A percentile compares a stretch with the other conserved stretches of the same genome.
phyloP scores from a whole-genome alignment of 2,113 vertebrate species.

The Cephalopholis sonnerati region DNA sequence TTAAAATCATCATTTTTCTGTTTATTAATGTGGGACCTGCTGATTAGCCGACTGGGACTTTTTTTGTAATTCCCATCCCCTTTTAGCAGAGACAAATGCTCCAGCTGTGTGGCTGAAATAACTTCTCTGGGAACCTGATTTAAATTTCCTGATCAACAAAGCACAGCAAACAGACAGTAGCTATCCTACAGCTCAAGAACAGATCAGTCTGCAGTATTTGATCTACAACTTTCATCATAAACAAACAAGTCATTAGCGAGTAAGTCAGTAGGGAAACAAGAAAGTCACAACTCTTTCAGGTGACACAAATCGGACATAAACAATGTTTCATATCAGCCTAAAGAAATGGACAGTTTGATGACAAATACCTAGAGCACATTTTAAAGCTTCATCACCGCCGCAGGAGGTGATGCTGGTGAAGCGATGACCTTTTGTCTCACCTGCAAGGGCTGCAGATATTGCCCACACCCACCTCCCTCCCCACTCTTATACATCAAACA shows the following conservation, averaged over 20 bases:
- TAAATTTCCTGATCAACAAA: conserved; percentile 80
- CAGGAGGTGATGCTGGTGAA: background rate
- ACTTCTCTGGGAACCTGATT: conserved; percentile 83
- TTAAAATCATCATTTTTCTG: background rate
- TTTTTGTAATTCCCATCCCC: conserved; percentile 29
- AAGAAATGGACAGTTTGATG: conserved; percentile 15
- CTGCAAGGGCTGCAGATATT: conserved; percentile 67
- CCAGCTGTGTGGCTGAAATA: conserved; percentile 6
- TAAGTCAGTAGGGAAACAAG: conserved; percentile 41
- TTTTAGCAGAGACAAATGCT: conserved; percentile 24
- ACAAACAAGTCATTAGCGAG: conserved; percentile 39
- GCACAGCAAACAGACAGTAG: conserved; percentile 77
- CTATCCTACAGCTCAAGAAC: conserved; percentile 62
- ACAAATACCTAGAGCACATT: background rate
- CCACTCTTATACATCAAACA: conserved; percentile 42
- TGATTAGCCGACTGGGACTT: conserved; percentile 13
- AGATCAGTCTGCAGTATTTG: conserved; percentile 30
- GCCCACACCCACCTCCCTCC: background rate
- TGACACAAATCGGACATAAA: conserved; percentile 58
- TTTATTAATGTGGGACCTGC: background rate
- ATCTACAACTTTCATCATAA: conserved; percentile 43
- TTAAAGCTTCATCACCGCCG: background rate
- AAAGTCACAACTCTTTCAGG: conserved; percentile 62
- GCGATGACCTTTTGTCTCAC: conserved; percentile 67
- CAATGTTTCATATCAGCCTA: background rate